Conservation (phyloP, 2,888 invertebrate genomes). For the Drosophila stalkeri region DNA sequence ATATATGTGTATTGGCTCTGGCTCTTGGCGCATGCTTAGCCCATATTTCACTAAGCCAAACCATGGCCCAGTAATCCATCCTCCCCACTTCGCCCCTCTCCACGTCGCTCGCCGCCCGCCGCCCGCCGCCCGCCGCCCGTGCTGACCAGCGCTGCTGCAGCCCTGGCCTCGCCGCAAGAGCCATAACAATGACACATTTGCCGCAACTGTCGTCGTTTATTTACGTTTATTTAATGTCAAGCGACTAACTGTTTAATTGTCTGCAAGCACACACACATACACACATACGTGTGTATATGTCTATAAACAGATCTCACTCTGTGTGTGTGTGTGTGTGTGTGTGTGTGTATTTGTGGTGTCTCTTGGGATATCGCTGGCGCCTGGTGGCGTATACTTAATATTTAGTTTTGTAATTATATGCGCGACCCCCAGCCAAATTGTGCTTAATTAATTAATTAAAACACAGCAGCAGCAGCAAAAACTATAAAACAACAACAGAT, state of each 20-base stretch:
- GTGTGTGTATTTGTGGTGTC: constrained; percentile 28
- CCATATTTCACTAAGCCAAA: constrained; percentile 14
- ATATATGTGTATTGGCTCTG: constrained; percentile 26
- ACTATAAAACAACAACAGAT: not conserved
- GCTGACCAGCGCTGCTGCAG: constrained; percentile 9
- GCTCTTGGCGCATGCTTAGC: constrained; percentile 56
- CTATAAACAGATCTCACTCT: constrained; percentile 1
- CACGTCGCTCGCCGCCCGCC: not conserved
- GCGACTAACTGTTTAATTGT: constrained; percentile 52
- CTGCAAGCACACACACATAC: constrained; percentile 9
- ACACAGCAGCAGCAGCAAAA: constrained; percentile 36
- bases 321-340: constrained; percentile 13
- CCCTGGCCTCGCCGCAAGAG: constrained; percentile 8
- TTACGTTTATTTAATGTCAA: constrained; percentile 56
- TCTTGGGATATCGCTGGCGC: constrained; percentile 60
- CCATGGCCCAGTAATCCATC: not conserved
- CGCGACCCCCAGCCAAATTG: constrained; percentile 50
- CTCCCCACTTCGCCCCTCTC: not conserved
- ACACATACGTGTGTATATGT: not conserved
- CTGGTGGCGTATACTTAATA: constrained; percentile 66
- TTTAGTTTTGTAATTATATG: constrained; percentile 70
- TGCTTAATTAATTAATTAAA: constrained; percentile 76
- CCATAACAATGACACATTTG: constrained; percentile 59
- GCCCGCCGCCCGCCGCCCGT: constrained; percentile 8
- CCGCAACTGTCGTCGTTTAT: constrained; percentile 59